Evolutionary conservation across 2,797 vertebrate genomes (phyloP).

Genomic region (Danionella dracula): DNA sequence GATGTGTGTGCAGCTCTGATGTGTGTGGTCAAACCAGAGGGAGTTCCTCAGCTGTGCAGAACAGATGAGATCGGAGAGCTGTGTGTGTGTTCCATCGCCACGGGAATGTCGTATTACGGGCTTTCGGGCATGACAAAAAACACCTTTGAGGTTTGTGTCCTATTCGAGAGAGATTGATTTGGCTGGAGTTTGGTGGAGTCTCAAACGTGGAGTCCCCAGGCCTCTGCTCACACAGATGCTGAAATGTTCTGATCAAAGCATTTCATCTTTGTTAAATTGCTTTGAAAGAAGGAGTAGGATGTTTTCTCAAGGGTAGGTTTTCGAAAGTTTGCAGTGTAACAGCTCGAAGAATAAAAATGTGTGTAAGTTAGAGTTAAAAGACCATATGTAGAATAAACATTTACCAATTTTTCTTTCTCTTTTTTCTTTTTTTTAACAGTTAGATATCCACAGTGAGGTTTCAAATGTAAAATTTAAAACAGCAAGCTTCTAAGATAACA

Average conservation of each 20-base stretch:
- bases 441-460: too few species aligned
- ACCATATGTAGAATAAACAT: too few species aligned
- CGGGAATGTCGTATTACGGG: constrained; percentile 94
- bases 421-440: too few species aligned
- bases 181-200: neutral
- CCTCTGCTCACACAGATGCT: neutral
- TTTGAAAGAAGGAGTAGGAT: neutral
- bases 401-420: too few species aligned
- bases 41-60: constrained; percentile 90
- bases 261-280: constrained; percentile 1
- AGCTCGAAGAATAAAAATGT: too few species aligned
- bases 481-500: too few species aligned
- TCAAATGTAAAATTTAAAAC: too few species aligned
- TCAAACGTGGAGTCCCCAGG: neutral
- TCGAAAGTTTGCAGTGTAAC: neutral
- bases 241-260: neutral
- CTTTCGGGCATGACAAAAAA: constrained; percentile 99
- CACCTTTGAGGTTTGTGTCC: constrained; percentile 87
- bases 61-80: constrained; percentile 98
- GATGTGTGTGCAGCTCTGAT: constrained; percentile 76
- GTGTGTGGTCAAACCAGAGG: constrained; percentile 95
- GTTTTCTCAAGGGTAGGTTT: neutral
- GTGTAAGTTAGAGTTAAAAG: too few species aligned
- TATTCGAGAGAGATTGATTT: neutral
- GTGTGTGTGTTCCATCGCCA: constrained; percentile 91